phyloP scores from a whole-genome alignment of 2,888 invertebrate species.

The Dryomyza anilis region DNA sequence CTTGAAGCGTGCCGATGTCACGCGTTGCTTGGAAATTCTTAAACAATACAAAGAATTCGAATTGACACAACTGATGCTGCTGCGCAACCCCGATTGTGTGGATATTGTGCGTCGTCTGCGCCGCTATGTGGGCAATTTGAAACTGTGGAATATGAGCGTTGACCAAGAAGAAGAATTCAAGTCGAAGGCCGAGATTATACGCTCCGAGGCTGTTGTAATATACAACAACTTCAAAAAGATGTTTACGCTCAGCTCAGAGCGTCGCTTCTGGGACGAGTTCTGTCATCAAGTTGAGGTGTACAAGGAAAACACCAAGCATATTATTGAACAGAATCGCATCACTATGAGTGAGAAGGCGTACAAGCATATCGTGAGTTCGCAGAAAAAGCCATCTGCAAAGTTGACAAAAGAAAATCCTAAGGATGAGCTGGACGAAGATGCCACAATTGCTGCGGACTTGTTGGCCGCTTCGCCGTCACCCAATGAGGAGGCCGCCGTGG shows the following conservation, averaged over 20 bases:
- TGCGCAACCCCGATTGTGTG: constrained; percentile 79
- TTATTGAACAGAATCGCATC: constrained; percentile 59
- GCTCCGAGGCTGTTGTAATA: constrained; percentile 70
- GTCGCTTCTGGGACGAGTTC: constrained; percentile 76
- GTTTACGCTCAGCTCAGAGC: constrained; percentile 60
- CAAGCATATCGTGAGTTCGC: constrained; percentile 39
- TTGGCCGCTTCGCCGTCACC: too few species aligned
- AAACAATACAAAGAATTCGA: constrained; percentile 65
- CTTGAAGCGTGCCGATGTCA: constrained; percentile 68
- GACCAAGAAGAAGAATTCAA: constrained; percentile 70
- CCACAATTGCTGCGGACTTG: too few species aligned
- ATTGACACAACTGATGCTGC: constrained; percentile 73
- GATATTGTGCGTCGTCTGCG: constrained; percentile 78
- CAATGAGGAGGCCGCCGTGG: constrained; percentile 11
- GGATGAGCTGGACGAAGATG: constrained; percentile 27
- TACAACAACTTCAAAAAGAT: constrained; percentile 63
- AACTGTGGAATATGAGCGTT: constrained; percentile 71
- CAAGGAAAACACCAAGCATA: constrained; percentile 69
- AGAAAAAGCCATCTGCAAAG: constrained; percentile 29
- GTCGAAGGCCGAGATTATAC: constrained; percentile 71
- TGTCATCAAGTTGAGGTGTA: constrained; percentile 71
- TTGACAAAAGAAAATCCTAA: constrained; percentile 20
- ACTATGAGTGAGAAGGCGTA: constrained; percentile 50
- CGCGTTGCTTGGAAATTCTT: constrained; percentile 72
- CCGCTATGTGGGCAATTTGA: constrained; percentile 79